Evolutionary conservation across 2,797 vertebrate genomes (phyloP).

Genomic region (Mus caroli): DNA sequence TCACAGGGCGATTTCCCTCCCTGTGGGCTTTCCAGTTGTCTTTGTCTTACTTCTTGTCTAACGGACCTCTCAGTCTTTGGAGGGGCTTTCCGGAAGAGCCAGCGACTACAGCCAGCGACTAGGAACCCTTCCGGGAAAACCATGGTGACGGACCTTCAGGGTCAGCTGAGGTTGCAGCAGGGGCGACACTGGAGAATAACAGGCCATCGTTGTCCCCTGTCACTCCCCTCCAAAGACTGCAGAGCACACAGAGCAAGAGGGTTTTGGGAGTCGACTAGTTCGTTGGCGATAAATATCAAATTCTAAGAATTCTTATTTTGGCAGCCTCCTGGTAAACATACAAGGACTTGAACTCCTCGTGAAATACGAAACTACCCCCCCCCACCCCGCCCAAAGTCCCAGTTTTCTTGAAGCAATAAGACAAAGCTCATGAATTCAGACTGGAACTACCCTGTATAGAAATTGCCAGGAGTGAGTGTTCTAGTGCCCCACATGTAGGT

Average conservation of each 20-base stretch:
- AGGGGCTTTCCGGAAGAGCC: slow-evolving; percentile 4
- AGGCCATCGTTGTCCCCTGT: rapidly evolving
- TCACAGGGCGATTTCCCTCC: slow-evolving; percentile 61
- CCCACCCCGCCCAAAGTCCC: neutral
- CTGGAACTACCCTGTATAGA: neutral
- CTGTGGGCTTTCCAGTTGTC: slow-evolving; percentile 51
- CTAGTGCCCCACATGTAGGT: neutral
- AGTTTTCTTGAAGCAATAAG: neutral
- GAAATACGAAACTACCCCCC: slow-evolving; percentile 14
- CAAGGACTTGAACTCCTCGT: slow-evolving; percentile 21
- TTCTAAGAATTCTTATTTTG: slow-evolving; percentile 38
- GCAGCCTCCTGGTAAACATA: neutral
- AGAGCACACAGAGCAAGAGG: neutral
- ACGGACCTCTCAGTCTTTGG: slow-evolving; percentile 49
- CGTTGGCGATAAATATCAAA: slow-evolving; percentile 54
- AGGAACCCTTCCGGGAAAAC: neutral
- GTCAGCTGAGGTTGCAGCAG: slow-evolving; percentile 11
- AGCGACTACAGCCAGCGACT: neutral
- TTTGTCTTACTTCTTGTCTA: slow-evolving; percentile 47
- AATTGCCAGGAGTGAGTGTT: neutral
- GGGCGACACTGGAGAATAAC: neutral
- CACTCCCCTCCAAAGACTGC: neutral
- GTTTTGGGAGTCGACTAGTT: neutral
- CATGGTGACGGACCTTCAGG: neutral
- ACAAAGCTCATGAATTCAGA: neutral